Base-by-base conservation (phyloP, 2,113 vertebrate species). In the Neotoma lepida region DNA sequence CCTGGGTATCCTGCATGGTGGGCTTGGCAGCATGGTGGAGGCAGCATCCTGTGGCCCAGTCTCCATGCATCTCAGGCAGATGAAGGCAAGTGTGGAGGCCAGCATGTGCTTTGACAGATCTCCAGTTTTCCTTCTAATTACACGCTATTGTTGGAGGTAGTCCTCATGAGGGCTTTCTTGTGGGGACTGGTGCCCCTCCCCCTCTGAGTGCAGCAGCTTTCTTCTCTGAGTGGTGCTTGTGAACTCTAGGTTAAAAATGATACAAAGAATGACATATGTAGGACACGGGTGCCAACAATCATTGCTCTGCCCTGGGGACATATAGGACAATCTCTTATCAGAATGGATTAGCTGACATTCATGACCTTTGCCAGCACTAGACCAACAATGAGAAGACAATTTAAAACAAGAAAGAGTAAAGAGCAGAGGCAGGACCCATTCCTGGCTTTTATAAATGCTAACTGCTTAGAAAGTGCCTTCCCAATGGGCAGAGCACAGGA, bases 41-140 rank as follows among this genome's bases (percentile, higher is more conserved):
- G 90, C 86, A 89, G 74, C 0, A 1, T 51, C 73, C 51, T 24
- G 8, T 51, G 35, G 44, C 61, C 71, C 14, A 0, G 44, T 71
- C 17, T 70, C 86, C 41, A 26, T 18, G 44, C 4, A 5, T 66
- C 90, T 74, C 20, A 78, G 86, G 86, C 49, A 87, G 89, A 80
- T 86, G 18, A 92, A 86, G 86, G 35, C 30, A 73, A 77, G 26
- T 89, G 92, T 58, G 12, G 90, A 17, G 78, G 54, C 61, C 17
- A 49, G 71, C 86, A 90, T 82, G 2, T 18, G 26, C 86, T 87
- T 64, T 91, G 94, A 96, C 77, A 89, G 89, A 78, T 89, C 46
- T 95, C 95, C 90, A 39, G 73, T 90, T 88, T 91, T 71, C 70
- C 70, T 92, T 91, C 70, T 90, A 56, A 94, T 74, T 88, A 80